Evolutionary conservation across 1,140 invertebrate species (phyloP).

Genomic region (Zeugodacus cucurbitae): DNA sequence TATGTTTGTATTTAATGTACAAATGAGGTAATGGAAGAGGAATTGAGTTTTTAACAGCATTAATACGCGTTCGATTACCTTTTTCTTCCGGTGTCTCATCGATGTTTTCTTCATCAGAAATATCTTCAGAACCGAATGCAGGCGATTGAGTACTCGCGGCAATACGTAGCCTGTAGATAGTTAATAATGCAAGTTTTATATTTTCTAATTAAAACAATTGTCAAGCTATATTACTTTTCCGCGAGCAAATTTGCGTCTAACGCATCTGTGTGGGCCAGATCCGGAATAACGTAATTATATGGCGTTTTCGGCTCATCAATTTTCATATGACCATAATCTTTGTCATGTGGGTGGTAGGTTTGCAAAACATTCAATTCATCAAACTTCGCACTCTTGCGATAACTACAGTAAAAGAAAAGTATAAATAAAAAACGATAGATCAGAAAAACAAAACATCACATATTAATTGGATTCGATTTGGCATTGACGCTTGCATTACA

Average conservation of each 20-base stretch:
- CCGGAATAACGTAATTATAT: constrained; percentile 83
- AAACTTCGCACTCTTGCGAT: constrained; percentile 88
- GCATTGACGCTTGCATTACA: neutral
- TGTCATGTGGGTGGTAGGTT: constrained; percentile 96
- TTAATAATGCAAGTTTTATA: neutral
- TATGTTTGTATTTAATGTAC: too few species aligned
- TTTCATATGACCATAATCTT: constrained; percentile 99
- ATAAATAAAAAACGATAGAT: neutral
- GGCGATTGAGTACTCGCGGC: constrained; percentile 64
- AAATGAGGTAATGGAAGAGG: neutral
- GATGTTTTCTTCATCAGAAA: constrained; percentile 71
- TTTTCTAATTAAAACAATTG: neutral
- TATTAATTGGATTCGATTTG: constrained; percentile 8
- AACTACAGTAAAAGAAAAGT: constrained; percentile 64
- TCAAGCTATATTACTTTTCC: constrained; percentile 70
- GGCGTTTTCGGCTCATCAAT: constrained; percentile 99
- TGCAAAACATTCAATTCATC: constrained; percentile 99
- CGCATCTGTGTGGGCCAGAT: constrained; percentile 77
- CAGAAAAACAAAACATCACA: neutral
- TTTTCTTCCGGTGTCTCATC: constrained; percentile 73
- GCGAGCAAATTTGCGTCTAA: constrained; percentile 82
- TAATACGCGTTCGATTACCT: constrained; percentile 60
- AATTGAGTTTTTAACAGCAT: too few species aligned
- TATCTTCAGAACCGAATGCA: constrained; percentile 71
- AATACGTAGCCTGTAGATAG: constrained; percentile 64